These are phyloP conservation scores for Daphoenositta chrysoptera DNA, from an alignment of 2,113 vertebrate genomes.

Conservation along the genomic window DNA sequence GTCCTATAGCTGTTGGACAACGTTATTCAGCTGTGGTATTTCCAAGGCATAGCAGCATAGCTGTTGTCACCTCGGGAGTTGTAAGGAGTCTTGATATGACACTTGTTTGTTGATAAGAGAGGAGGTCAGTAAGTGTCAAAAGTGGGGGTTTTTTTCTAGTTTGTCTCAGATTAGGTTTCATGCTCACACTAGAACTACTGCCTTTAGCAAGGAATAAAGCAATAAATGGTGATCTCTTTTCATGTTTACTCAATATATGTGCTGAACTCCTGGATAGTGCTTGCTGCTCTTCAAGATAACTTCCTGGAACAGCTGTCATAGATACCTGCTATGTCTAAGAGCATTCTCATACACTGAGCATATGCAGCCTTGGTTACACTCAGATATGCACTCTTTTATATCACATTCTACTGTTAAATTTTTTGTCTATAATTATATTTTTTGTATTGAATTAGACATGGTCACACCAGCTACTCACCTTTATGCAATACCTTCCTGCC, in stretches of 20 bases:
- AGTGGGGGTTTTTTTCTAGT: not conserved
- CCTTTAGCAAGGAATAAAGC: not conserved
- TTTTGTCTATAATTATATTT: not conserved
- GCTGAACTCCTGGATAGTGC: not conserved
- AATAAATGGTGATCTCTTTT: not conserved
- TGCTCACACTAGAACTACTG: not conserved
- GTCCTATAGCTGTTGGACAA: not conserved
- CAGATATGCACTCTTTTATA: not conserved
- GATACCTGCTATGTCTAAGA: not conserved
- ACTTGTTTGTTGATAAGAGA: not conserved
- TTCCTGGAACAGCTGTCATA: not conserved
- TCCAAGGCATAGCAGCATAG: not conserved
- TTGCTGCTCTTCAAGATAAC: not conserved
- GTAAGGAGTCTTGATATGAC: not conserved
- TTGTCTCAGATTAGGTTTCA: not conserved
- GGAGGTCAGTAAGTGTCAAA: not conserved
- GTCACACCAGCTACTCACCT: not conserved
- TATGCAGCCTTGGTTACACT: not conserved
- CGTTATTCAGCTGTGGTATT: not conserved
- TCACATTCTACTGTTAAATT: not conserved
- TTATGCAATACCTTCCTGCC: not conserved
- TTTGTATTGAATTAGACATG: not conserved
- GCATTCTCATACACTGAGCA: accelerated
- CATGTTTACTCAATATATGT: not conserved
- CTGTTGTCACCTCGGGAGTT: not conserved